A percentile compares a stretch with the other conserved stretches of the same genome.
These are phyloP conservation scores for Cynocephalus volans DNA, from an alignment of 2,113 vertebrate genomes.

Conservation along the genomic window DNA sequence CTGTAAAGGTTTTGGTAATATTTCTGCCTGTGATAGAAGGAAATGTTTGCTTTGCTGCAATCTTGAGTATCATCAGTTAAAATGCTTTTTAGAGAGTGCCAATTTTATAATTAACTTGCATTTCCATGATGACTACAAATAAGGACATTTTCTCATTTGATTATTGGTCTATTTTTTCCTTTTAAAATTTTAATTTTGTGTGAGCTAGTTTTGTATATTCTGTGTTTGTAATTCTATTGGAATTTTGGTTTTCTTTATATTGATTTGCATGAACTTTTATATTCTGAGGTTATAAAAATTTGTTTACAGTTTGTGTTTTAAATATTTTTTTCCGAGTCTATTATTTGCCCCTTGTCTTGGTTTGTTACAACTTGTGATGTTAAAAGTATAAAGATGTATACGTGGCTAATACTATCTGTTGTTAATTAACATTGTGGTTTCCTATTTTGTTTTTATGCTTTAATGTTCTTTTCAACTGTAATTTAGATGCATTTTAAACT, in stretches of 20 bases:
- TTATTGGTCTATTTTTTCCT: background rate
- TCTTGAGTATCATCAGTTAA: background rate
- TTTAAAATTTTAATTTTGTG: background rate
- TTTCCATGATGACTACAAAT: background rate
- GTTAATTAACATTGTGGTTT: background rate
- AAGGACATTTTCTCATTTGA: background rate
- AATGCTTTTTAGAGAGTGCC: background rate
- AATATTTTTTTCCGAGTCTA: background rate
- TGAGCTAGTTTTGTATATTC: background rate
- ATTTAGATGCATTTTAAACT: background rate
- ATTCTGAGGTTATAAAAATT: background rate
- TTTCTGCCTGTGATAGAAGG: background rate
- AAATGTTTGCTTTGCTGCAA: background rate
- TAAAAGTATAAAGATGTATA: slow-evolving; percentile 13
- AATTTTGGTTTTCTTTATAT: background rate
- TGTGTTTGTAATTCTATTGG: background rate
- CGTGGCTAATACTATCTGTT: background rate
- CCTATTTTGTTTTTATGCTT: background rate
- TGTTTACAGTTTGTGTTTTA: background rate
- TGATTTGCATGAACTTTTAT: background rate
- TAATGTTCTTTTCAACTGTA: background rate
- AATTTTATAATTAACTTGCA: slow-evolving; percentile 41
- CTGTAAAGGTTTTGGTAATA: background rate
- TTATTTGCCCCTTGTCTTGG: background rate
- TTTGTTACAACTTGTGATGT: background rate